A percentile compares a stretch with the other conserved stretches of the same genome.
These are phyloP conservation scores for Rhea americana DNA, from an alignment of 2,113 vertebrate species.

Conservation along the genomic window DNA sequence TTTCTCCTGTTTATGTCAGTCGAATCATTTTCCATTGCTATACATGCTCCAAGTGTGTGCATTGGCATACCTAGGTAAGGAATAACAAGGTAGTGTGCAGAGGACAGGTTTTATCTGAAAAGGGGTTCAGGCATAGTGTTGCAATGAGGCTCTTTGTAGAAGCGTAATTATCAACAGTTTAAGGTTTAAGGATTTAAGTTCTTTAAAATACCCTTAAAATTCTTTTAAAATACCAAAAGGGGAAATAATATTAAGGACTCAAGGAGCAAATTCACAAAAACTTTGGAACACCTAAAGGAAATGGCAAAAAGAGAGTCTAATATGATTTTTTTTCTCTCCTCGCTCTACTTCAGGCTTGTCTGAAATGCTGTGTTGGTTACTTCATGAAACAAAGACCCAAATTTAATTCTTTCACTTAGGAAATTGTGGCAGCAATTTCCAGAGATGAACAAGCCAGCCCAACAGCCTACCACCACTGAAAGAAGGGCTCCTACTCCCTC, in stretches of 20 bases:
- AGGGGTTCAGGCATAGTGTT: not conserved
- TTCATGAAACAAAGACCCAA: not conserved
- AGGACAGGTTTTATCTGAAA: not conserved
- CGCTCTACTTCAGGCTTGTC: not conserved
- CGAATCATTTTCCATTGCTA: not conserved
- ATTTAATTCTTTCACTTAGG: not conserved
- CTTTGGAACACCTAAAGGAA: not conserved
- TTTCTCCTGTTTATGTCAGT: not conserved
- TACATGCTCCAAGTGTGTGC: accelerated
- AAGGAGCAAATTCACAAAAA: not conserved
- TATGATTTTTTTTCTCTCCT: not conserved
- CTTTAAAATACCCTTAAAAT: too few species aligned
- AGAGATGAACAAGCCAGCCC: not conserved
- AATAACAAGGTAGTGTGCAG: not conserved
- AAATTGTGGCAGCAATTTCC: not conserved
- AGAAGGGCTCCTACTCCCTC: not conserved
- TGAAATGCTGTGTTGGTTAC: not conserved
- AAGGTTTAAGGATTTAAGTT: not conserved
- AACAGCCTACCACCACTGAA: not conserved
- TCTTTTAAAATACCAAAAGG: not conserved
- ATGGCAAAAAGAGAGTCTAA: not conserved
- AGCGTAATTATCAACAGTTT: not conserved
- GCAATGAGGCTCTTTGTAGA: not conserved
- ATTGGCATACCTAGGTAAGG: not conserved
- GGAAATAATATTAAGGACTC: not conserved